Percentiles rank a stretch among this genome's conserved stretches.
Conservation (phyloP, 2,888 invertebrate genomes). For the Cerceris ruficornis region DNA sequence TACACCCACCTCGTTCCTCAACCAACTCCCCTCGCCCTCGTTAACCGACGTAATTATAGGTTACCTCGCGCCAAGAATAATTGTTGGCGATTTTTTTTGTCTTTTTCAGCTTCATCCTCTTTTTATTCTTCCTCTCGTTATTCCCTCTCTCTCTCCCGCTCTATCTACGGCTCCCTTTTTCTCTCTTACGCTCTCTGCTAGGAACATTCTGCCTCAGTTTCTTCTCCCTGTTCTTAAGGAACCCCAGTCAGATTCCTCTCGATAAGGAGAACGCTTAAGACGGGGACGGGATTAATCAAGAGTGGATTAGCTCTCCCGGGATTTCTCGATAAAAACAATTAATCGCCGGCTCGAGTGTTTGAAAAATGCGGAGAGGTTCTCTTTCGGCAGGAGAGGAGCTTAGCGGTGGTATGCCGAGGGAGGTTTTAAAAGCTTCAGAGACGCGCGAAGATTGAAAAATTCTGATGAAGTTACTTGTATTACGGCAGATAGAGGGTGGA, state of each 20-base stretch:
- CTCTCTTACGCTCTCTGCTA: conserved; percentile 12
- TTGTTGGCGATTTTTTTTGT: conserved; percentile 44
- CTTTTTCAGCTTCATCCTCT: neutral
- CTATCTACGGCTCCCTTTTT: too few species aligned
- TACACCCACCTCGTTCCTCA: conserved; percentile 17
- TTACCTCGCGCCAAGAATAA: conserved; percentile 49
- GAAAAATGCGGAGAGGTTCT: conserved; percentile 45
- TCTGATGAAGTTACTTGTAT: conserved; percentile 13
- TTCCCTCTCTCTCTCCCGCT: conserved; percentile 14
- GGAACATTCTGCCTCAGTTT: neutral
- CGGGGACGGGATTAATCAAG: conserved; percentile 62
- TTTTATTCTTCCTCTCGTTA: conserved; percentile 14
- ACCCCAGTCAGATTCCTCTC: conserved; percentile 47
- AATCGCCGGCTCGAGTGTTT: conserved; percentile 53
- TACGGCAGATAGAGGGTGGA: neutral
- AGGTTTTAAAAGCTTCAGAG: conserved; percentile 10
- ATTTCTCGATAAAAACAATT: conserved; percentile 66
- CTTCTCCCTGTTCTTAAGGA: neutral
- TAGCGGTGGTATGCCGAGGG: neutral
- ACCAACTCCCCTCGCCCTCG: conserved; percentile 21
- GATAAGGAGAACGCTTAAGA: conserved; percentile 55
- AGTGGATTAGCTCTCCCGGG: conserved; percentile 58
- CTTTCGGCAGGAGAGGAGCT: neutral
- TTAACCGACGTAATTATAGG: conserved; percentile 59
- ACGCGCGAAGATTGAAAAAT: conserved; percentile 34